A percentile compares a stretch with the other conserved stretches of the same genome.
These are phyloP conservation scores for Halocaridina rubra DNA, from an alignment of 2,888 invertebrate genomes.

Conservation along the genomic window DNA sequence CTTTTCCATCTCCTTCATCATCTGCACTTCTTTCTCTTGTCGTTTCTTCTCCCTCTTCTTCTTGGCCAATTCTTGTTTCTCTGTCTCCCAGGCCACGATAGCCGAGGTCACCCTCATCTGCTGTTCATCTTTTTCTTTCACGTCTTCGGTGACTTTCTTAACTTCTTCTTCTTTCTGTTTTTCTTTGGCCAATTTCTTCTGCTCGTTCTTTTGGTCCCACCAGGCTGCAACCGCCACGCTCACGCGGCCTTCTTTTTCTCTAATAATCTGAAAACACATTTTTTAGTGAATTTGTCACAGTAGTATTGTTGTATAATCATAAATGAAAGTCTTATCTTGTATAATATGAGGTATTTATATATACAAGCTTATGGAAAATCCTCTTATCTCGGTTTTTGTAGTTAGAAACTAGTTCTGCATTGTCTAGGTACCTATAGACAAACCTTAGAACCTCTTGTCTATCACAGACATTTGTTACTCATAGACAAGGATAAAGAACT, in stretches of 20 bases:
- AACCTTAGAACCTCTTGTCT: too few relatives aligned
- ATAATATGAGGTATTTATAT: too few relatives aligned
- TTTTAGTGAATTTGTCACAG: too few relatives aligned
- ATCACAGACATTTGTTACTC: too few relatives aligned
- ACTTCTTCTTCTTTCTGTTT: not conserved
- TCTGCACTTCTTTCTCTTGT: not conserved
- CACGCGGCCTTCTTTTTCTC: conserved; percentile 1
- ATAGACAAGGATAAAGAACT: too few relatives aligned
- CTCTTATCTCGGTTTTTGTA: too few relatives aligned
- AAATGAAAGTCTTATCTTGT: too few relatives aligned
- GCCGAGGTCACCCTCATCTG: conserved; percentile 2
- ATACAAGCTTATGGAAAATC: too few relatives aligned
- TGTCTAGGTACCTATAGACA: too few relatives aligned
- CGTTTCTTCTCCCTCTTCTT: conserved; percentile 15
- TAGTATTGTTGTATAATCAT: too few relatives aligned
- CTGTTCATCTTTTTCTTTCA: conserved; percentile 12
- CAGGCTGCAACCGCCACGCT: conserved; percentile 6
- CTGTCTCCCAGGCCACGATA: conserved; percentile 18
- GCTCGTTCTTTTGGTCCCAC: not conserved
- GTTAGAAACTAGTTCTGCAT: too few relatives aligned
- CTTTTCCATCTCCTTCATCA: not conserved
- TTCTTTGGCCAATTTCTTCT: not conserved
- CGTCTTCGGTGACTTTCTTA: not conserved
- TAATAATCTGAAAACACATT: conserved; percentile 3
- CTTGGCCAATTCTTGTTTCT: conserved; percentile 23